Base-by-base conservation (phyloP, 2,888 invertebrate species). In the Phytoseiulus persimilis region DNA sequence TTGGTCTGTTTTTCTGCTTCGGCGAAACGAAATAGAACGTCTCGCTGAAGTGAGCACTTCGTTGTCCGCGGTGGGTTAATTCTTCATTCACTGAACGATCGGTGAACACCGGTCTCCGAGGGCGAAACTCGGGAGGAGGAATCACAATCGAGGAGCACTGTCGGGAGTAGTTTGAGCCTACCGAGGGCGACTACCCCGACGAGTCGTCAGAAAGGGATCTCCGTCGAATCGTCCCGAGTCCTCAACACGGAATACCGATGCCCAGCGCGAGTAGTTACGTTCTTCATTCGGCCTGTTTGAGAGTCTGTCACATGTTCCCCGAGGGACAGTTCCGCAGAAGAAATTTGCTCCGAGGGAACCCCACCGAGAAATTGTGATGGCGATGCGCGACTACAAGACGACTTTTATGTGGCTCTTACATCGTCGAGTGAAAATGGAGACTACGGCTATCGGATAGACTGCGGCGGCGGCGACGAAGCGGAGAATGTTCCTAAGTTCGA, bases 381-480 rank as follows among this genome's bases (percentile, higher is more conserved):
- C 65, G 65, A 65, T 6, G 28, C 65, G 65, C 1, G 5, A 65
- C 65, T 11, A 65, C 9, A 65, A 65, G 65, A 23, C 14, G 65
- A 65, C 65, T 65, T 65, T 65, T 65, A 65, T 65, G 65, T 65
- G 65, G 65, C 65, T 46, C 65, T 65, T 65, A 65, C 65, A 65
- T 14, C 65, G 23, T 28, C 28, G 18, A 65, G 65, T 65, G 65
- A 65, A 65, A 65, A 65, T 65, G 65, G 65, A 65, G 65, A 65
- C 65, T 28, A 65, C 65, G 65, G n/a, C n/a, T n/a, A n/a, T n/a
- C n/a, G 65, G 23, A 65, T 65, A 65, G 65, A 65, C 23, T 65
- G 65, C 65, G 65, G 65, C 18, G 14, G 46, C 46, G 65, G 65
- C 65, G 65, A 65, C 65, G 65, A 28, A 65, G 28, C 65, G 65